A percentile compares a stretch with the other conserved stretches of the same genome.
These are phyloP conservation scores for Strix uralensis DNA, from an alignment of 2,113 vertebrate species.

Conservation along the genomic window DNA sequence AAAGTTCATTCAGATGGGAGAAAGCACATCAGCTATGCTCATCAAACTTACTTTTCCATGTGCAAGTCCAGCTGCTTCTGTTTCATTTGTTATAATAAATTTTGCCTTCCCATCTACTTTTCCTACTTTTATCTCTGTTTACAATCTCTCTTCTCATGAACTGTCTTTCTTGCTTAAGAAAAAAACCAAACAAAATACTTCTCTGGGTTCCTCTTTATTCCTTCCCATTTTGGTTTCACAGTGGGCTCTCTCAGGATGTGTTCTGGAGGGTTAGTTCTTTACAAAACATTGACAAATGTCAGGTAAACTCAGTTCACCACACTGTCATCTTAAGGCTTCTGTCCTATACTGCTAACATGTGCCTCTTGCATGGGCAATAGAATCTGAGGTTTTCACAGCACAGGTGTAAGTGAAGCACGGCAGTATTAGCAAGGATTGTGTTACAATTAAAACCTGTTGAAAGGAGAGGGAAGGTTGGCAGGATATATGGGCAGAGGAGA, in stretches of 20 bases:
- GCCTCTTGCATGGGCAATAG: not conserved
- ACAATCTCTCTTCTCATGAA: not conserved
- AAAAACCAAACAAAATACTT: not conserved
- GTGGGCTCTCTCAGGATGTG: not conserved
- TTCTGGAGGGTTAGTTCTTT: not conserved
- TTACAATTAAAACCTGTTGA: not conserved
- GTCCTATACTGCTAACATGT: not conserved
- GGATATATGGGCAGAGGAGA: not conserved
- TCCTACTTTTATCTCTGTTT: conserved; percentile 1
- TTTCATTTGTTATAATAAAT: not conserved
- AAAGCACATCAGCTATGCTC: not conserved
- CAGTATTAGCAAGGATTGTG: not conserved
- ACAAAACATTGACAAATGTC: not conserved
- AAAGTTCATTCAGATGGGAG: not conserved
- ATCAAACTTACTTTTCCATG: conserved; percentile 1
- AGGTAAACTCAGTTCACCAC: not conserved
- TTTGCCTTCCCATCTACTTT: not conserved
- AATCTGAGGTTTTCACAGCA: not conserved
- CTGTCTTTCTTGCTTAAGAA: conserved; percentile 5
- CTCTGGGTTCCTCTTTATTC: not conserved
- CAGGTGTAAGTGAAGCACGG: not conserved
- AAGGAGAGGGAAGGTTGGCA: not conserved
- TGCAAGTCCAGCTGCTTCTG: not conserved
- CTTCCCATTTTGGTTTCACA: not conserved
- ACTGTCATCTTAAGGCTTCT: not conserved